These are phyloP conservation scores for Petromus typicus DNA, from an alignment of 2,113 vertebrate species.

Conservation along the genomic window DNA sequence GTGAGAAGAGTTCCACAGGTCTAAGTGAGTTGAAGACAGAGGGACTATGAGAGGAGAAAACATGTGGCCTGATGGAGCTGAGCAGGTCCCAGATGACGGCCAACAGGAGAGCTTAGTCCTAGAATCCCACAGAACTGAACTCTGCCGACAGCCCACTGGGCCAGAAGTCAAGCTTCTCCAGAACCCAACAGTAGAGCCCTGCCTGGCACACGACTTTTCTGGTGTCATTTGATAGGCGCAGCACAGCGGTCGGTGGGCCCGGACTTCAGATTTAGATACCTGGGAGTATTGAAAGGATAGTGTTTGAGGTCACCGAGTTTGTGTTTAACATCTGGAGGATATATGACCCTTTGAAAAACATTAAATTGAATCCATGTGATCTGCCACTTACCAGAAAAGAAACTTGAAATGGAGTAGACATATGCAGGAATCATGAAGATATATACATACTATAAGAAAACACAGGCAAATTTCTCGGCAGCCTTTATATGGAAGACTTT, in stretches of 20 bases:
- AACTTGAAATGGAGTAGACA: no score
- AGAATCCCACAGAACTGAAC: not conserved
- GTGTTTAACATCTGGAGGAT: not conserved
- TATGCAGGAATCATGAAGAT: no score
- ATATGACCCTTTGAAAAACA: no score
- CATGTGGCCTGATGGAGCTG: not conserved
- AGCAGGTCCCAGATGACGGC: not conserved
- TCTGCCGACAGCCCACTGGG: not conserved
- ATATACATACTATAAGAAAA: no score
- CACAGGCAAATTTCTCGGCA: no score
- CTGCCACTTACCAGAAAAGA: no score
- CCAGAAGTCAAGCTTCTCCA: not conserved
- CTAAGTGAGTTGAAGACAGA: not conserved
- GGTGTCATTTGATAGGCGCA: not conserved
- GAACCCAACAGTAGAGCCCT: not conserved
- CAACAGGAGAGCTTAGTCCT: not conserved
- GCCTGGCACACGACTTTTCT: not conserved
- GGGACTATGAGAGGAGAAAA: not conserved
- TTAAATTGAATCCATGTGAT: no score
- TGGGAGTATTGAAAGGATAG: not conserved
- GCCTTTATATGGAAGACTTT: no score
- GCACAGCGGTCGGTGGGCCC: not conserved
- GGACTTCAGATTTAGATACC: not conserved
- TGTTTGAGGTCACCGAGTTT: not conserved
- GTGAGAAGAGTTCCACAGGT: not conserved